Percentiles rank a stretch among this genome's conserved stretches.
Evolutionary conservation across 1,140 invertebrate species (phyloP).

Genomic region (Musca vetustissima): DNA sequence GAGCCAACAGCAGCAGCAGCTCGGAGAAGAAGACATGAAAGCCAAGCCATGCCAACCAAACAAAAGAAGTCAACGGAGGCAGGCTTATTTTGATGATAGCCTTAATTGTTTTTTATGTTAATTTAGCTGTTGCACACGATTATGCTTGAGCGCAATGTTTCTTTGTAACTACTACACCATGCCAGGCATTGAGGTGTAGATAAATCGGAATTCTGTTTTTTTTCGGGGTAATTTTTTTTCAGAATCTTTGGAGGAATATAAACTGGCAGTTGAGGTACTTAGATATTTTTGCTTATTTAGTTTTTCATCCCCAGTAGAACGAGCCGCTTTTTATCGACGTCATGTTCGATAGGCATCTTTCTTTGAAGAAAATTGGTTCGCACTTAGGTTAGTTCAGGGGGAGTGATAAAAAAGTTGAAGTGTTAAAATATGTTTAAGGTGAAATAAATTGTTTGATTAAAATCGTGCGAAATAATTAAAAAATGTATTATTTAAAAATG

Average conservation of each 20-base stretch:
- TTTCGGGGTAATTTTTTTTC: neutral
- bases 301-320: too few relatives aligned
- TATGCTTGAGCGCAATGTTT: neutral
- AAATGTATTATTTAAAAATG: too few relatives aligned
- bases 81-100: constrained; percentile 24
- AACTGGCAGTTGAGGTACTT: too few relatives aligned
- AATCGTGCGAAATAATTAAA: too few relatives aligned
- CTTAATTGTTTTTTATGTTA: constrained; percentile 29
- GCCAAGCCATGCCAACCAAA: neutral
- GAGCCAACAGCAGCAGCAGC: too few relatives aligned
- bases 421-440: constrained; percentile 3
- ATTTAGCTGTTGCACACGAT: constrained; percentile 26
- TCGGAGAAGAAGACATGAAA: too few relatives aligned
- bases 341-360: constrained; percentile 11
- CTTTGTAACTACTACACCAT: constrained; percentile 2
- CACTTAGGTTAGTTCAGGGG: neutral
- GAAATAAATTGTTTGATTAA: neutral
- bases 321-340: neutral
- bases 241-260: too few relatives aligned
- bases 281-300: too few relatives aligned
- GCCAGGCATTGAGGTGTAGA: constrained; percentile 2
- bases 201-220: constrained; percentile 1
- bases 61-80: constrained; percentile 1
- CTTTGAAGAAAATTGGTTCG: constrained; percentile 21
- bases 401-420: neutral